Evolutionary conservation across 2,113 vertebrate genomes (phyloP).

Genomic region (Cavia aperea): DNA sequence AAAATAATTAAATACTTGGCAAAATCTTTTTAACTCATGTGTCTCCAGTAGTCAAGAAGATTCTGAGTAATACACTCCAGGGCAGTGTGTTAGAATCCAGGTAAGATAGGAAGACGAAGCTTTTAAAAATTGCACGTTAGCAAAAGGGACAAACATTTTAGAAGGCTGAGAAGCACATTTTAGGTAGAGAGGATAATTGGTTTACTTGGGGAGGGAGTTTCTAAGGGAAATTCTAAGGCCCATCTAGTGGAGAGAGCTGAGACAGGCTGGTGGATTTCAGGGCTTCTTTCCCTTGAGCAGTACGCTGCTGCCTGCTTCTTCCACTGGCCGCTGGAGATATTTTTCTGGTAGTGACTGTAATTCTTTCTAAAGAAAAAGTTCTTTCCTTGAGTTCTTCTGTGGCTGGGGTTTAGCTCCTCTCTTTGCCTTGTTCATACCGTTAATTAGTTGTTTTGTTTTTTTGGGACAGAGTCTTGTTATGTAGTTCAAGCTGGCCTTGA

Average conservation of each 20-base stretch:
- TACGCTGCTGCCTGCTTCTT: neutral
- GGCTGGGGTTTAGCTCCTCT: neutral
- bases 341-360: neutral
- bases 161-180: neutral
- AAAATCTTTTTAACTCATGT: neutral
- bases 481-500: neutral
- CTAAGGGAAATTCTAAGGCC: conserved; percentile 20
- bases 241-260: neutral
- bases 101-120: neutral
- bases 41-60: conserved; percentile 10
- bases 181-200: neutral
- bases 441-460: neutral
- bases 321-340: neutral
- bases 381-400: neutral
- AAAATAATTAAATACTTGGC: neutral
- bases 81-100: neutral
- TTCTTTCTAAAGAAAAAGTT: neutral
- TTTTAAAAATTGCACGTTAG: conserved; percentile 25
- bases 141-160: neutral
- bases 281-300: neutral
- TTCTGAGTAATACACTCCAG: neutral
- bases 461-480: neutral
- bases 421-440: neutral
- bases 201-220: conserved; percentile 28
- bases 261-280: neutral